Conservation (phyloP, 1,140 invertebrate genomes). For the Conus betulinus region DNA sequence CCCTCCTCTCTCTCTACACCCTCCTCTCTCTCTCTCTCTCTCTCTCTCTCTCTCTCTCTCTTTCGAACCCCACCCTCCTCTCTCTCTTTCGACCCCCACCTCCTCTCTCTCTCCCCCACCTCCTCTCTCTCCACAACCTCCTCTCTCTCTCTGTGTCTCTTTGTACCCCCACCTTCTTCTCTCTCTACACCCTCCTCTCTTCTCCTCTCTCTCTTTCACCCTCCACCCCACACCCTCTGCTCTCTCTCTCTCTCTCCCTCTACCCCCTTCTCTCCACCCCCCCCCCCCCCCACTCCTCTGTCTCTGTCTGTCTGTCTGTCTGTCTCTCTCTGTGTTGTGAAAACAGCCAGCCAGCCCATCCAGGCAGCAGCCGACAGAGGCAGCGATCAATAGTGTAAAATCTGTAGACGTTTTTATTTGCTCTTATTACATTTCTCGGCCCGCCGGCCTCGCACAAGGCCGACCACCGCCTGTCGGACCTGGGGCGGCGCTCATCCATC, state of each 20-base stretch:
- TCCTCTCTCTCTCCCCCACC: no score
- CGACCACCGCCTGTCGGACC: neutral
- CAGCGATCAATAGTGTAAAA: slow-evolving; percentile 21
- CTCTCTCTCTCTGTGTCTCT: neutral
- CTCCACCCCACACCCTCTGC: neutral
- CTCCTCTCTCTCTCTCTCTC: no score
- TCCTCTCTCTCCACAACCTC: neutral
- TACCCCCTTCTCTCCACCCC: neutral
- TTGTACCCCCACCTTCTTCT: no score
- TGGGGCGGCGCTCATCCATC: slow-evolving; percentile 18
- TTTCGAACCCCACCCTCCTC: no score
- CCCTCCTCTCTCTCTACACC: neutral
- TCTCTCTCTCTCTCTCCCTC: neutral
- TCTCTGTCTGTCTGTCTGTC: neutral
- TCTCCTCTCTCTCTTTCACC: neutral
- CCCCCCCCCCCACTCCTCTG: neutral
- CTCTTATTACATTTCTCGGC: slow-evolving; percentile 26
- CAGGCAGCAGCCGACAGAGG: neutral
- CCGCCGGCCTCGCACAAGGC: neutral
- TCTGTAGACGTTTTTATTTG: slow-evolving; percentile 30
- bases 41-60: no score
- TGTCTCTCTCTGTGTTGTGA: neutral
- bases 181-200: neutral
- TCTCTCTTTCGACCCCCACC: no score
- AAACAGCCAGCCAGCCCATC: no score